These are phyloP conservation scores for Gadopsis marmoratus DNA, from an alignment of 2,797 vertebrate genomes.

Conservation along the genomic window DNA sequence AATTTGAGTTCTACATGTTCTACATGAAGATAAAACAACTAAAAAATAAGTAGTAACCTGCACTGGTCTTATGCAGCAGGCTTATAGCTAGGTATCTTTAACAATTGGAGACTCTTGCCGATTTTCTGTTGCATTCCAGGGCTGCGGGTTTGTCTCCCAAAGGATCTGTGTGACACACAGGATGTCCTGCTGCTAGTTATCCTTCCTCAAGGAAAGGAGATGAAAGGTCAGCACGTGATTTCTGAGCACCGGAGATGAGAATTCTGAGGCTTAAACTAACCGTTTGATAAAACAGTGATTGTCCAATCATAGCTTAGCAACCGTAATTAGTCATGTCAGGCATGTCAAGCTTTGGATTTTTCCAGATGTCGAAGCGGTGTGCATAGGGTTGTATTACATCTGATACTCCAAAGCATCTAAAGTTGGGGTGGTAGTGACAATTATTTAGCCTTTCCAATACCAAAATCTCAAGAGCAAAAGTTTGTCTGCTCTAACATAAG, in stretches of 20 bases:
- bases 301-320: not conserved
- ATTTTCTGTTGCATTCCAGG: slow-evolving; percentile 23
- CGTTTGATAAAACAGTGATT: not conserved
- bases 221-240: slow-evolving; percentile 46
- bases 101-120: slow-evolving; percentile 14
- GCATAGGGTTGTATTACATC: too few relatives aligned
- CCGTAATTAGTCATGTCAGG: not conserved
- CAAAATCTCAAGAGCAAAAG: not conserved
- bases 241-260: slow-evolving; percentile 15
- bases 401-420: not conserved
- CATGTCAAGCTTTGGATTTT: not conserved
- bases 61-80: not conserved
- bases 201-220: slow-evolving; percentile 53
- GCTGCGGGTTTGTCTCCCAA: slow-evolving; percentile 8
- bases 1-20: not conserved
- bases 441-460: not conserved
- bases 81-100: not conserved
- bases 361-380: not conserved
- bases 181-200: slow-evolving; percentile 58
- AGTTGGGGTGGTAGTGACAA: not conserved
- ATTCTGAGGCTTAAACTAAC: not conserved
- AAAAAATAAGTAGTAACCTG: not conserved
- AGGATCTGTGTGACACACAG: slow-evolving; percentile 28
- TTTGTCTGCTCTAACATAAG: not conserved
- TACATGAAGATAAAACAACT: too few relatives aligned